Evolutionary conservation across 2,797 vertebrate species (phyloP).

Genomic region (Amblyopsis hoosieri): DNA sequence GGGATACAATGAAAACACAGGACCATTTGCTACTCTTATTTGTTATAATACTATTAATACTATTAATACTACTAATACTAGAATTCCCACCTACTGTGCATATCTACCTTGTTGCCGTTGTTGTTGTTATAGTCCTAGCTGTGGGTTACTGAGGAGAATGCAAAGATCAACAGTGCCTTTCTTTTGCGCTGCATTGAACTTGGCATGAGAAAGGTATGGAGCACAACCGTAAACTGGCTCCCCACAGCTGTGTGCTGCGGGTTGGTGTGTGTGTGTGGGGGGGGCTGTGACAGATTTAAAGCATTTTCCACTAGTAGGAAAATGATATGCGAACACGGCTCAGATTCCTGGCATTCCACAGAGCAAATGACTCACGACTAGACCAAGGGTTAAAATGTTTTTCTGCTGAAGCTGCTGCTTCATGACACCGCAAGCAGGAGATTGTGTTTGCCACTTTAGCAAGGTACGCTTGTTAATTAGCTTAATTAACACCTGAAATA

Average conservation of each 20-base stretch:
- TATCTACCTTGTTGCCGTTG: slow-evolving; percentile 47
- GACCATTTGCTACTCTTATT: slow-evolving; percentile 35
- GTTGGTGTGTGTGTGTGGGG: not conserved
- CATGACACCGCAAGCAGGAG: slow-evolving; percentile 23
- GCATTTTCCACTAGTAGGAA: slow-evolving; percentile 24
- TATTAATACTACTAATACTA: slow-evolving; percentile 4
- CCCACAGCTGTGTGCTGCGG: not conserved
- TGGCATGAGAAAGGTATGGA: slow-evolving; percentile 32
- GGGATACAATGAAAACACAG: slow-evolving; percentile 16
- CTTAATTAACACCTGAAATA: slow-evolving; percentile 48
- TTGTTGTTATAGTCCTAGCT: slow-evolving; percentile 29
- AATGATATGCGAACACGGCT: slow-evolving; percentile 9
- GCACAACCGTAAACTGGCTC: slow-evolving; percentile 24
- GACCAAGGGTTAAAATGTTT: slow-evolving; percentile 12
- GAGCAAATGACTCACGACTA: slow-evolving; percentile 12
- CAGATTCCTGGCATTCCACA: slow-evolving; percentile 34
- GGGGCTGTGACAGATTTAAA: not conserved
- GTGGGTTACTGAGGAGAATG: slow-evolving; percentile 29
- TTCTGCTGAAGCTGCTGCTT: slow-evolving; percentile 17
- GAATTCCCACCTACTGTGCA: slow-evolving; percentile 5
- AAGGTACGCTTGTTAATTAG: slow-evolving; percentile 59
- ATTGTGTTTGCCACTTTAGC: slow-evolving; percentile 27
- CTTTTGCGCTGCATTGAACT: slow-evolving; percentile 41
- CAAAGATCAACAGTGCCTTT: slow-evolving; percentile 37
- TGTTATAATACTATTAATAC: slow-evolving; percentile 22